These are phyloP conservation scores for Sebastolobus alascanus DNA, from an alignment of 2,797 vertebrate genomes.

Conservation along the genomic window DNA sequence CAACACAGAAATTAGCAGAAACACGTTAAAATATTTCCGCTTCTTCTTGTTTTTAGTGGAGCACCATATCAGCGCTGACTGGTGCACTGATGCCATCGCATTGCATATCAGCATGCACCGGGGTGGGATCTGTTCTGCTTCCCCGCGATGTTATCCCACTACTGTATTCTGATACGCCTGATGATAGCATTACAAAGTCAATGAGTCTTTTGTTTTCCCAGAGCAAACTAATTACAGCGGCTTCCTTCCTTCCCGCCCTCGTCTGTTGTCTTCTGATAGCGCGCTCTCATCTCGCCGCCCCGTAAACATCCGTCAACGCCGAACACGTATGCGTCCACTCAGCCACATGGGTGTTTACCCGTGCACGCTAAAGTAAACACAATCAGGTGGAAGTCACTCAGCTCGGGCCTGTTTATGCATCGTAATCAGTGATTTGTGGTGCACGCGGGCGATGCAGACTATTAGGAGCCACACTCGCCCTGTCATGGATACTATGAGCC, in stretches of 20 bases:
- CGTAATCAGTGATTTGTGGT: constrained; percentile 36
- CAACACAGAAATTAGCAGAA: background rate
- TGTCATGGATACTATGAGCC: constrained; percentile 45
- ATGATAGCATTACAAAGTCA: constrained; percentile 68
- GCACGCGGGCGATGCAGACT: constrained; percentile 50
- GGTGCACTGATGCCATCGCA: constrained; percentile 31
- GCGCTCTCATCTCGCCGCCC: constrained; percentile 40
- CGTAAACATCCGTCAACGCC: constrained; percentile 55
- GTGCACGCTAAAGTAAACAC: constrained; percentile 24
- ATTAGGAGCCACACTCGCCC: constrained; percentile 52
- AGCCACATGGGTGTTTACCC: background rate
- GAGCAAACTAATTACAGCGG: constrained; percentile 63
- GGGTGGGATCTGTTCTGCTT: constrained; percentile 36
- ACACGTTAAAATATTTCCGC: background rate
- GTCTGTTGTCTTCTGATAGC: constrained; percentile 71
- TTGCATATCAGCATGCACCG: constrained; percentile 30
- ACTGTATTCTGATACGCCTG: constrained; percentile 55
- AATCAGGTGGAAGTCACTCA: constrained; percentile 27
- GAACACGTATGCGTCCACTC: constrained; percentile 6
- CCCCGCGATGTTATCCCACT: constrained; percentile 40
- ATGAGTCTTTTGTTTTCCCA: constrained; percentile 72
- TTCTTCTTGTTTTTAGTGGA: background rate
- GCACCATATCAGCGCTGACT: background rate
- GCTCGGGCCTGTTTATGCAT: constrained; percentile 27
- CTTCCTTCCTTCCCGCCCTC: constrained; percentile 78